Evolutionary conservation across 2,797 vertebrate species (phyloP).

Genomic region (Chrysocyon brachyurus): DNA sequence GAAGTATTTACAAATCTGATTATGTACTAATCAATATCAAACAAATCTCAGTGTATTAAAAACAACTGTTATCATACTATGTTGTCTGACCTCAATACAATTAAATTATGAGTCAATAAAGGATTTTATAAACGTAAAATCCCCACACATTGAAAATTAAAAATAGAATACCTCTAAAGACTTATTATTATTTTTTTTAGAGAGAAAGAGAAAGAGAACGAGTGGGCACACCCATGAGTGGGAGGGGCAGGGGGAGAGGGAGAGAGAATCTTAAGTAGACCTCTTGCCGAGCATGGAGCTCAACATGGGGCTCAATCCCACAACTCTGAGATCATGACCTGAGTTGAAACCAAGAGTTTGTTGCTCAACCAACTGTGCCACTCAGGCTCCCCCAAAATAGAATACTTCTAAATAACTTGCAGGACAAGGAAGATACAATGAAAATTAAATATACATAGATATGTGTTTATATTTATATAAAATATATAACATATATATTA

Average conservation of each 20-base stretch:
- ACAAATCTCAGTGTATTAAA: neutral
- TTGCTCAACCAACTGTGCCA: neutral
- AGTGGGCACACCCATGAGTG: neutral
- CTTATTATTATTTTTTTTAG: neutral
- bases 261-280: neutral
- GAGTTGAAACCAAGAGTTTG: neutral
- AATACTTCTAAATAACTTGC: neutral
- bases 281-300: neutral
- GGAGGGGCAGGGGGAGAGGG: neutral
- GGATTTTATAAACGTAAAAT: neutral
- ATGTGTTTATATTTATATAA: neutral
- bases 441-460: neutral
- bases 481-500: neutral
- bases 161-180: conserved; percentile 15
- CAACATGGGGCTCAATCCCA: neutral
- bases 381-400: neutral
- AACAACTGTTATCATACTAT: neutral
- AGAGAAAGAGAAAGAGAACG: neutral
- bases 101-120: neutral
- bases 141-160: neutral
- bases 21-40: neutral
- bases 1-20: neutral
- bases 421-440: neutral
- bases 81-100: neutral
- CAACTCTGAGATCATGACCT: neutral